phyloP scores from a whole-genome alignment of 2,113 vertebrate genomes.

The Stictonetta naevosa region DNA sequence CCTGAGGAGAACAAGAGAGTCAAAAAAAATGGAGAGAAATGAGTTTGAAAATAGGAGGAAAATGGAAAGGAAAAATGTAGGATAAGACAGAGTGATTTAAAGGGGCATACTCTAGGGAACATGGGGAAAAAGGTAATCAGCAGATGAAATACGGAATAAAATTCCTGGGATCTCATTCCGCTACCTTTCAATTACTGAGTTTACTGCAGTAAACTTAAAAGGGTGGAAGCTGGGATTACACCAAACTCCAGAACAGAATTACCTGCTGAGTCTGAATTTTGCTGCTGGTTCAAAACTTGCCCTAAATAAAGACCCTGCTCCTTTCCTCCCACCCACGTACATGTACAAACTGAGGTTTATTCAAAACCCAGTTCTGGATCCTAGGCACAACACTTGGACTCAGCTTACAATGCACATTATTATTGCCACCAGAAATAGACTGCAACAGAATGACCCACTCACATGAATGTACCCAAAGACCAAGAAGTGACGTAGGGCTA shows the following conservation, averaged over 20 bases:
- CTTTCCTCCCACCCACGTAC: background rate
- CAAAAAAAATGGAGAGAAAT: constrained; percentile 13
- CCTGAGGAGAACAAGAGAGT: constrained; percentile 39
- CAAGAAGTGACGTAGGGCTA: background rate
- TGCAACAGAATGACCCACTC: background rate
- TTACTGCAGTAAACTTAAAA: background rate
- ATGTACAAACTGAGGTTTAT: background rate
- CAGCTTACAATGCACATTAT: fast-evolving
- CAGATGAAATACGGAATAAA: constrained; percentile 23
- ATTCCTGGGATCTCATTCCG: background rate
- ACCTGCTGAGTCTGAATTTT: background rate
- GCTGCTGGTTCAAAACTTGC: background rate
- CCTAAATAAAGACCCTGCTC: background rate
- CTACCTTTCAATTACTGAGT: background rate
- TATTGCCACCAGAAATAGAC: background rate
- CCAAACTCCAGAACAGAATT: background rate
- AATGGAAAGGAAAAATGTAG: background rate
- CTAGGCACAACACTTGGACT: background rate
- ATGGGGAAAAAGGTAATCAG: constrained; percentile 12
- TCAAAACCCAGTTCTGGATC: background rate
- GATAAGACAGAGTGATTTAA: constrained; percentile 33
- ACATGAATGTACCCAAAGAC: background rate
- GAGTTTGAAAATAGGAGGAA: background rate
- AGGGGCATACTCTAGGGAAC: background rate
- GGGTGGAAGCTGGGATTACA: background rate